These are phyloP conservation scores for Rhynchophorus ferrugineus DNA, from an alignment of 1,140 invertebrate species.

Conservation along the genomic window DNA sequence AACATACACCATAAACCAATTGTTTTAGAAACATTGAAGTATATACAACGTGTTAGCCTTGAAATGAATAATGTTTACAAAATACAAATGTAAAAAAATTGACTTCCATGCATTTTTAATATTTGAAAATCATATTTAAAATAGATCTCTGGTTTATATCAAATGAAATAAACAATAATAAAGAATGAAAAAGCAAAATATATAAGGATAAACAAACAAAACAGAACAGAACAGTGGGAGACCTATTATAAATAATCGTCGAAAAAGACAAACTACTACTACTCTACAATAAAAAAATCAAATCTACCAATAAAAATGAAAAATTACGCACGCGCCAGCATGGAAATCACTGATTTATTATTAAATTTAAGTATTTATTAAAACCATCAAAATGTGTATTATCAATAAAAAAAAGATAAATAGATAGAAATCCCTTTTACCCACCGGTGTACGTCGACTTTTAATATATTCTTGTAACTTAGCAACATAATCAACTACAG, in stretches of 20 bases:
- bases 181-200: conserved; percentile 1
- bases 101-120: conserved; percentile 33
- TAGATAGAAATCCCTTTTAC: conserved; percentile 33
- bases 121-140: conserved; percentile 14
- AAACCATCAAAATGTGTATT: no score
- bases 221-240: neutral
- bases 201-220: conserved; percentile 1
- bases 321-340: conserved; percentile 40
- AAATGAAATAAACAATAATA: neutral
- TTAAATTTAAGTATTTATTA: no score
- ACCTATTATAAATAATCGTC: conserved; percentile 5
- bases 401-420: conserved; percentile 18
- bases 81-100: conserved; percentile 14
- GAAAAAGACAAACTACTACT: neutral
- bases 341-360: conserved; percentile 34
- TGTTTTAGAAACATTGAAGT: no score
- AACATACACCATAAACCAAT: no score
- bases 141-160: conserved; percentile 13
- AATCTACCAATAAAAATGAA: conserved; percentile 12
- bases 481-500: no score
- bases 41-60: no score
- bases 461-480: neutral
- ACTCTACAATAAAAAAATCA: conserved; percentile 15
- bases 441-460: conserved; percentile 37
- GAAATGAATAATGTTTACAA: conserved; percentile 10